Percentiles rank a stretch among this genome's conserved stretches.
These are phyloP conservation scores for Pyxicephalus adspersus DNA, from an alignment of 2,113 vertebrate genomes.

Conservation along the genomic window DNA sequence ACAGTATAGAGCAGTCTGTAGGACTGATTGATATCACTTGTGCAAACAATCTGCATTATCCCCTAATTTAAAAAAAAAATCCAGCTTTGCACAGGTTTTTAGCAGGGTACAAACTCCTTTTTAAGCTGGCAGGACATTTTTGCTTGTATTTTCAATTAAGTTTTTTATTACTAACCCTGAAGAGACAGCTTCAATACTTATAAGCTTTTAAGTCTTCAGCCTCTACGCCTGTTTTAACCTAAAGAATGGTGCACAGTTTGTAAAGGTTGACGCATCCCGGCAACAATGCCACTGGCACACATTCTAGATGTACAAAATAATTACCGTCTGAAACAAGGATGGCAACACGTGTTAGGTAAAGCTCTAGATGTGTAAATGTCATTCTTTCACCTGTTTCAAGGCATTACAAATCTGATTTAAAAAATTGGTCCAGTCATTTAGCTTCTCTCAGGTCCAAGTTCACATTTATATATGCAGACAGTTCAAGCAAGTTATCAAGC, in stretches of 20 bases:
- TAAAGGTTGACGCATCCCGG: constrained; percentile 17
- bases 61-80: too few relatives aligned
- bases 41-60: too few relatives aligned
- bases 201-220: constrained; percentile 11
- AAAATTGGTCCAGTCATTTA: too few relatives aligned
- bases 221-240: background rate
- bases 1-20: too few relatives aligned
- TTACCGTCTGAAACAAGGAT: constrained; percentile 1
- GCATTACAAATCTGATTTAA: constrained; percentile 3
- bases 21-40: too few relatives aligned
- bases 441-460: too few relatives aligned
- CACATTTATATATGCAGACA: too few relatives aligned
- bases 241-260: background rate
- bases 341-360: background rate
- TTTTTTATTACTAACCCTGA: background rate
- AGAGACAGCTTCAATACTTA: background rate
- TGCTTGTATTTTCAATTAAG: background rate
- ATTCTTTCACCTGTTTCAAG: constrained; percentile 2
- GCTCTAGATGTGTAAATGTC: background rate
- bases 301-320: constrained; percentile 32
- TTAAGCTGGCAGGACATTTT: too few relatives aligned
- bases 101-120: too few relatives aligned
- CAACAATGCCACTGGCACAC: constrained; percentile 23
- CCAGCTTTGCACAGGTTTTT: too few relatives aligned
- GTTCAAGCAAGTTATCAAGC: too few relatives aligned